A percentile compares a stretch with the other conserved stretches of the same genome.
Evolutionary conservation across 2,113 vertebrate species (phyloP).

Genomic region (Mirza zaza): DNA sequence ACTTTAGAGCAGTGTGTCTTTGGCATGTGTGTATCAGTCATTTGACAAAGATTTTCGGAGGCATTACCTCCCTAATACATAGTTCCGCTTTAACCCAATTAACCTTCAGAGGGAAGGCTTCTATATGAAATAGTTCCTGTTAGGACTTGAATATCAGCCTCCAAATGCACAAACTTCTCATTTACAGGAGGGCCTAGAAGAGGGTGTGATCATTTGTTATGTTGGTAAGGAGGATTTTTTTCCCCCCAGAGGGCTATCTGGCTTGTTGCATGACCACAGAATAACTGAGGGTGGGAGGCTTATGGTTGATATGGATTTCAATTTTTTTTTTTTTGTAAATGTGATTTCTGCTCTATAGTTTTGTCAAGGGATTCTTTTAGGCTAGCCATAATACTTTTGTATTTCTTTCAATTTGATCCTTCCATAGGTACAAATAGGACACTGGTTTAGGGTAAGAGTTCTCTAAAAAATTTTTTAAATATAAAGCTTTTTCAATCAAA

Average conservation of each 20-base stretch:
- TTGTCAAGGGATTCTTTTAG: background rate
- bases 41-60: background rate
- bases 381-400: background rate
- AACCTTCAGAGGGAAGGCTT: background rate
- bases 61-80: background rate
- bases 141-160: background rate
- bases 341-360: background rate
- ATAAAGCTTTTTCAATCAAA: background rate
- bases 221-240: background rate
- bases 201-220: background rate
- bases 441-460: background rate
- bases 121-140: background rate
- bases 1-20: background rate
- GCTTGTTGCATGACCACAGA: background rate
- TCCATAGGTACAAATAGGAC: background rate
- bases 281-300: background rate
- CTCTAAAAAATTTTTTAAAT: background rate
- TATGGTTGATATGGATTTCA: background rate
- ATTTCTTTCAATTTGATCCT: background rate
- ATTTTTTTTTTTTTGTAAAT: constrained; percentile 40
- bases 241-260: background rate
- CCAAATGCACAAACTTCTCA: background rate
- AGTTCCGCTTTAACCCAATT: background rate
- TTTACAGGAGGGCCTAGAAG: background rate
- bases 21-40: background rate